phyloP scores from a whole-genome alignment of 2,888 invertebrate genomes.

The Tetropium fuscum region DNA sequence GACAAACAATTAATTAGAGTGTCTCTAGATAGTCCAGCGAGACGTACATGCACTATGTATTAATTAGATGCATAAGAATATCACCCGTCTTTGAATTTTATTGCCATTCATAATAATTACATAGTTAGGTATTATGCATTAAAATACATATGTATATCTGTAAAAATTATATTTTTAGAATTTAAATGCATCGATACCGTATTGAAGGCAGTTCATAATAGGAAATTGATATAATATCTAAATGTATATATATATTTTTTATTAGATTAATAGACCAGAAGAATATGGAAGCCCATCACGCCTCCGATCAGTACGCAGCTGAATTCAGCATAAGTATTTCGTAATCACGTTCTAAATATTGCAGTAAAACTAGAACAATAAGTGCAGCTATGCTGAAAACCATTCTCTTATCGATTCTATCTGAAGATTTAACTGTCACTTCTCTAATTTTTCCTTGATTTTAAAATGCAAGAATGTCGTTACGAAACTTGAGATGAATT shows the following conservation, averaged over 20 bases:
- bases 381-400: conserved; percentile 41
- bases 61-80: neutral
- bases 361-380: conserved; percentile 45
- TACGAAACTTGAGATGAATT: conserved; percentile 52
- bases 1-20: conserved; percentile 11
- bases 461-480: conserved; percentile 54
- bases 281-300: neutral
- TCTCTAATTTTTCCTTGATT: conserved; percentile 52
- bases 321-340: conserved; percentile 16
- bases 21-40: neutral
- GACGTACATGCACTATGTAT: neutral
- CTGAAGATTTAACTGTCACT: conserved; percentile 53
- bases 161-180: no score
- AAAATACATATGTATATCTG: no score
- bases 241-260: neutral
- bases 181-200: no score
- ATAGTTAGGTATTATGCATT: no score
- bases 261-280: neutral
- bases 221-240: no score
- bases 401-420: conserved; percentile 51
- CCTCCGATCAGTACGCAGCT: neutral
- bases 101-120: neutral
- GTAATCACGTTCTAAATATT: conserved; percentile 25
- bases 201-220: no score
- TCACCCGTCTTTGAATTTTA: no score